Percentiles rank a stretch among this genome's conserved stretches.
These are phyloP conservation scores for Marmota monax DNA, from an alignment of 2,113 vertebrate genomes.

Conservation along the genomic window DNA sequence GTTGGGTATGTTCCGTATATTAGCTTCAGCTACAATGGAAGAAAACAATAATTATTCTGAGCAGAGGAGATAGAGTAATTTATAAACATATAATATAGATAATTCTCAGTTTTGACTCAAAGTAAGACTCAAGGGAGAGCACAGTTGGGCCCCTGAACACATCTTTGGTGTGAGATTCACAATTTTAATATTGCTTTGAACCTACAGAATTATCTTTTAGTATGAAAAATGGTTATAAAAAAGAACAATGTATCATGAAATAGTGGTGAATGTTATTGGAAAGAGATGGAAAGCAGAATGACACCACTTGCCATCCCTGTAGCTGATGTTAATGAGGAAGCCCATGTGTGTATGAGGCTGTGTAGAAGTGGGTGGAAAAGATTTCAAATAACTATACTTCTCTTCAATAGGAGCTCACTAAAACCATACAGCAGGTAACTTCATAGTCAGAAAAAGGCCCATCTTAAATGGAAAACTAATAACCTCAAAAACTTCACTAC, in stretches of 20 bases:
- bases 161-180: slow-evolving; percentile 2
- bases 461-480: not conserved
- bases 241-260: not conserved
- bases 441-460: not conserved
- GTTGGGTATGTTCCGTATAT: not conserved
- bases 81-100: not conserved
- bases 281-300: not conserved
- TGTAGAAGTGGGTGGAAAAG: not conserved
- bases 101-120: not conserved
- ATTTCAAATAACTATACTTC: not conserved
- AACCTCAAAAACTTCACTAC: not conserved
- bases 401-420: not conserved
- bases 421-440: not conserved
- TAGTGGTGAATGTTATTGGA: not conserved
- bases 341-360: not conserved
- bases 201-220: slow-evolving; percentile 8
- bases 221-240: slow-evolving; percentile 37
- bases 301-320: not conserved
- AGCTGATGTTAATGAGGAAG: not conserved
- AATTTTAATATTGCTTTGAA: slow-evolving; percentile 59
- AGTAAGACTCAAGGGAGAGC: not conserved
- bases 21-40: not conserved
- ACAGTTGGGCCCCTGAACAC: not conserved
- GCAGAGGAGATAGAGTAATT: not conserved
- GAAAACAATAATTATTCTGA: slow-evolving; percentile 5